Conservation (phyloP, 2,888 invertebrate genomes). For the Sesamia inferens region DNA sequence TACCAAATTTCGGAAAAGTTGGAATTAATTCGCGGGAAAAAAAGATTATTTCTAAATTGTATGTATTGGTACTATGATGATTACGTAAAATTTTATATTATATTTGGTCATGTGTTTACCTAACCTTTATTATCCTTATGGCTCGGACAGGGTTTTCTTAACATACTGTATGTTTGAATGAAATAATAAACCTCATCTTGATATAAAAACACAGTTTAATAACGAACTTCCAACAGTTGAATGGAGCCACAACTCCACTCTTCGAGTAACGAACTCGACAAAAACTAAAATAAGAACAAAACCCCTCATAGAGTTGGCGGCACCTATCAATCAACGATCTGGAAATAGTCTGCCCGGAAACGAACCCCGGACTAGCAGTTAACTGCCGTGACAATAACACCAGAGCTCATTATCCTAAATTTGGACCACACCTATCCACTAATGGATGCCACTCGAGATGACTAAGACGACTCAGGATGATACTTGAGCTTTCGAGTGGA, state of each 20-base stretch:
- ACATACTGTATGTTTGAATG: background rate
- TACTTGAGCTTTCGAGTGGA: slow-evolving; percentile 46
- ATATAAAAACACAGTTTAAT: background rate
- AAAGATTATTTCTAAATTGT: no score
- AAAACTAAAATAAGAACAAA: slow-evolving; percentile 66
- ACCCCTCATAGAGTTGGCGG: slow-evolving; percentile 64
- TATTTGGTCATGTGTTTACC: no score
- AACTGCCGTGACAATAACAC: slow-evolving; percentile 82
- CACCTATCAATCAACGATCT: slow-evolving; percentile 75
- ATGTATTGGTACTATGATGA: no score
- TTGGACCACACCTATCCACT: slow-evolving; percentile 75
- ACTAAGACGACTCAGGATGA: slow-evolving; percentile 40
- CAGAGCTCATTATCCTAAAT: slow-evolving; percentile 78
- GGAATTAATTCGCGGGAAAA: no score
- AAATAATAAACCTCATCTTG: slow-evolving; percentile 17
- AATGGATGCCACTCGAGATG: slow-evolving; percentile 67
- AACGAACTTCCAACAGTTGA: slow-evolving; percentile 29
- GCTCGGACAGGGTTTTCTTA: no score
- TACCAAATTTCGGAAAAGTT: no score
- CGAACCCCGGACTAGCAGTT: slow-evolving; percentile 69
- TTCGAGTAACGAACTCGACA: slow-evolving; percentile 26
- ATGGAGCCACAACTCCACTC: slow-evolving; percentile 30
- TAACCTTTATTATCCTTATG: no score
- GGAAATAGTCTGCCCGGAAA: slow-evolving; percentile 80
- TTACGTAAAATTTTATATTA: no score